phyloP scores from a whole-genome alignment of 2,113 vertebrate genomes.

The Centrocercus urophasianus region DNA sequence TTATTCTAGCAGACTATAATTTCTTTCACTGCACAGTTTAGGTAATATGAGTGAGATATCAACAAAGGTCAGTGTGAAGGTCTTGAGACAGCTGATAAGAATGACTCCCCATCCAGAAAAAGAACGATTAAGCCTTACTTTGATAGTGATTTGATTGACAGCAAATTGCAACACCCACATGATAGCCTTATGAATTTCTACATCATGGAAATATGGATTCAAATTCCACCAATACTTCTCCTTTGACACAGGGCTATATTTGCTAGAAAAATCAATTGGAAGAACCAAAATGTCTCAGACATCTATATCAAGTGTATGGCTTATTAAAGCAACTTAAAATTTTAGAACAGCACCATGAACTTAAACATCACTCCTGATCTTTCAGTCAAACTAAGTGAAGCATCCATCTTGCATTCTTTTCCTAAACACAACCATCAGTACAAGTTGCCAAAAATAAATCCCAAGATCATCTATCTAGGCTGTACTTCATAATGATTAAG shows the following conservation, averaged over 20 bases:
- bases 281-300: background rate
- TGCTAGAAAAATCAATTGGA: background rate
- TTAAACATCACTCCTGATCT: background rate
- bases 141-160: background rate
- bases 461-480: too few relatives aligned
- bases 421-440: background rate
- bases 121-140: background rate
- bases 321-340: constrained; percentile 6
- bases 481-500: background rate
- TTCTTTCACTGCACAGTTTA: background rate
- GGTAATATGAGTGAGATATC: background rate
- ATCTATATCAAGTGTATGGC: background rate
- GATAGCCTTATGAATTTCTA: background rate
- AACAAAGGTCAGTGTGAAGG: background rate
- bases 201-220: background rate
- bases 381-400: background rate
- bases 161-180: background rate
- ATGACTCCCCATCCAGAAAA: background rate
- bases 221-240: background rate
- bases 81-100: background rate
- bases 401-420: background rate
- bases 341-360: background rate
- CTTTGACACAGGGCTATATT: background rate
- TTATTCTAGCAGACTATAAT: background rate
- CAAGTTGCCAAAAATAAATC: background rate